A percentile compares a stretch with the other conserved stretches of the same genome.
Conservation (phyloP, 2,888 invertebrate genomes). For the Meta bourneti region DNA sequence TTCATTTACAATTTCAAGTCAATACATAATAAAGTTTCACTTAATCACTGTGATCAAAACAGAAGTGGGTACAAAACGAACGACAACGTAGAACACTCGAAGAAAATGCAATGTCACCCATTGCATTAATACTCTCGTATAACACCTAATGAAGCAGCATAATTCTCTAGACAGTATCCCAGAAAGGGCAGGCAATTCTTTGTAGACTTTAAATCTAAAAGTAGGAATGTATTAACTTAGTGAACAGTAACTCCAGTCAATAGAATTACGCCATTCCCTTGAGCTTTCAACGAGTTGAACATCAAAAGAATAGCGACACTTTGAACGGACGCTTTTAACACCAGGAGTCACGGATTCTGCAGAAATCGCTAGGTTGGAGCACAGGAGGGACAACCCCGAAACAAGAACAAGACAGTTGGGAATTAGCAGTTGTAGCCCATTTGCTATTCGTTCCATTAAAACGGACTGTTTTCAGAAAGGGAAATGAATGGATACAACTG, state of each 20-base stretch:
- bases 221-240: slow-evolving; percentile 22
- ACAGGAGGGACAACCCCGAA: background rate
- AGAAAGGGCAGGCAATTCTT: background rate
- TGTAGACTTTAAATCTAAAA: slow-evolving; percentile 39
- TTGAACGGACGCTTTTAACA: slow-evolving; percentile 35
- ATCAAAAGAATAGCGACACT: slow-evolving; percentile 29
- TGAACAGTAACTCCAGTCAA: slow-evolving; percentile 19
- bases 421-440: background rate
- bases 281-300: slow-evolving; percentile 3
- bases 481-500: background rate
- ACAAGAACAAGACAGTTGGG: background rate
- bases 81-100: no score
- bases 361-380: background rate
- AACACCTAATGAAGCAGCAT: background rate
- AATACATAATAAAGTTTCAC: no score
- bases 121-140: background rate
- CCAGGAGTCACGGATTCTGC: slow-evolving; percentile 10
- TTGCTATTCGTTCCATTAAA: background rate
- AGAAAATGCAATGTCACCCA: background rate
- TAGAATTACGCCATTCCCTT: slow-evolving; percentile 6
- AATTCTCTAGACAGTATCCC: background rate
- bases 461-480: background rate
- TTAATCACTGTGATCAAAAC: no score
- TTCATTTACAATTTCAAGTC: no score
- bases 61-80: no score